phyloP scores from a whole-genome alignment of 2,113 vertebrate genomes.

The Phodopus roborovskii region DNA sequence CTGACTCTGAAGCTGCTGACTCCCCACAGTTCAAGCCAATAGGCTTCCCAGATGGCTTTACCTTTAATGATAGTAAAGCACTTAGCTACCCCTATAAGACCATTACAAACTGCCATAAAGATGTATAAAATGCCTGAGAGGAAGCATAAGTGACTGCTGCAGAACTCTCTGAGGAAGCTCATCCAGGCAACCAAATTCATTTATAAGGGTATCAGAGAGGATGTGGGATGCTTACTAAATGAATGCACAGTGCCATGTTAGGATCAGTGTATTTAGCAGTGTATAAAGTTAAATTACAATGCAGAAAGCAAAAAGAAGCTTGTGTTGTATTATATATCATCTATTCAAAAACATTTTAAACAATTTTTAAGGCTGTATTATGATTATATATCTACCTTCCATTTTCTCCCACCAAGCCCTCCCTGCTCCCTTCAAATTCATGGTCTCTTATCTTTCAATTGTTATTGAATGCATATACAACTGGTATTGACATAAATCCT shows the following conservation, averaged over 20 bases:
- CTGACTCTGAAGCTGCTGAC: conserved; percentile 59
- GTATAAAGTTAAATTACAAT: not conserved
- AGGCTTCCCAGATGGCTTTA: conserved; percentile 34
- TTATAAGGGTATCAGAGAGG: not conserved
- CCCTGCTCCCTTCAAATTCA: too few relatives aligned
- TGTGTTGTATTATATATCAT: not conserved
- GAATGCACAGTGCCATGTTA: not conserved
- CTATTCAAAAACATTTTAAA: not conserved
- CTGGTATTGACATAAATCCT: not conserved
- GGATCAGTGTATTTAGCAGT: not conserved
- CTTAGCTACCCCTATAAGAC: conserved; percentile 36
- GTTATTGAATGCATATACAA: too few relatives aligned
- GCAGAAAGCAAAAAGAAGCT: not conserved
- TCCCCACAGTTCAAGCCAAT: conserved; percentile 28
- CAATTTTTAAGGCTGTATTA: not conserved
- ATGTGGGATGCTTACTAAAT: not conserved
- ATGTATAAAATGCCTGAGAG: conserved; percentile 47
- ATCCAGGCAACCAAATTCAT: conserved; percentile 43
- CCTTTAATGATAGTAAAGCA: conserved; percentile 62
- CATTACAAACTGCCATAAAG: conserved; percentile 38
- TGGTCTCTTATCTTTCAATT: too few relatives aligned
- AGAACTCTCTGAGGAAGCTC: not conserved
- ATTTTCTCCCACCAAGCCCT: not conserved
- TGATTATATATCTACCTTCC: not conserved
- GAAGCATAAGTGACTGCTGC: conserved; percentile 15